Conservation (phyloP, 1,140 invertebrate genomes). For the Megathymus violae region DNA sequence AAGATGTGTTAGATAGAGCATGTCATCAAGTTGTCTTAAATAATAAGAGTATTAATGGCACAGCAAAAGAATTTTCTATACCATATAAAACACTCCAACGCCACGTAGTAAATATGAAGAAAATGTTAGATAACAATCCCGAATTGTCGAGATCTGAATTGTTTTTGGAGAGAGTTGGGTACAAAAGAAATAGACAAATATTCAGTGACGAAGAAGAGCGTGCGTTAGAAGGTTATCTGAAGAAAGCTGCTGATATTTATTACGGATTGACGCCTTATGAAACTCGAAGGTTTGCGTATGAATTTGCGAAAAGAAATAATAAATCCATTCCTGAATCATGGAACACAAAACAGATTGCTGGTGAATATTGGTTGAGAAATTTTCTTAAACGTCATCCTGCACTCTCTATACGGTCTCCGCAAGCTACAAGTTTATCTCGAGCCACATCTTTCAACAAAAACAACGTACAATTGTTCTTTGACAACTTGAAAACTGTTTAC, state of each 20-base stretch:
- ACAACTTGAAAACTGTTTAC: background rate
- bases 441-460: conserved; percentile 31
- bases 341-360: conserved; percentile 20
- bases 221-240: conserved; percentile 19
- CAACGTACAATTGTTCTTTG: conserved; percentile 14
- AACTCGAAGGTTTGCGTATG: conserved; percentile 26
- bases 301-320: conserved; percentile 19
- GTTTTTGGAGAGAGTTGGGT: too few relatives aligned
- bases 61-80: too few relatives aligned
- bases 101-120: too few relatives aligned
- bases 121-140: too few relatives aligned
- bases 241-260: conserved; percentile 15
- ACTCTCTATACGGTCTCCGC: conserved; percentile 15
- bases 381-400: conserved; percentile 33
- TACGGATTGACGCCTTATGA: conserved; percentile 27
- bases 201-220: conserved; percentile 25
- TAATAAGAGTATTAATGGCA: too few relatives aligned
- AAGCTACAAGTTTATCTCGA: conserved; percentile 21
- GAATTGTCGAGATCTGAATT: too few relatives aligned
- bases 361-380: conserved; percentile 24
- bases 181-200: too few relatives aligned
- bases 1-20: too few relatives aligned
- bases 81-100: too few relatives aligned
- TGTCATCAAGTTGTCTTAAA: too few relatives aligned
- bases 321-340: conserved; percentile 11